Base-by-base conservation (phyloP, 92 coral and sea anemone genomes). In the Scolanthus callimorphus region DNA sequence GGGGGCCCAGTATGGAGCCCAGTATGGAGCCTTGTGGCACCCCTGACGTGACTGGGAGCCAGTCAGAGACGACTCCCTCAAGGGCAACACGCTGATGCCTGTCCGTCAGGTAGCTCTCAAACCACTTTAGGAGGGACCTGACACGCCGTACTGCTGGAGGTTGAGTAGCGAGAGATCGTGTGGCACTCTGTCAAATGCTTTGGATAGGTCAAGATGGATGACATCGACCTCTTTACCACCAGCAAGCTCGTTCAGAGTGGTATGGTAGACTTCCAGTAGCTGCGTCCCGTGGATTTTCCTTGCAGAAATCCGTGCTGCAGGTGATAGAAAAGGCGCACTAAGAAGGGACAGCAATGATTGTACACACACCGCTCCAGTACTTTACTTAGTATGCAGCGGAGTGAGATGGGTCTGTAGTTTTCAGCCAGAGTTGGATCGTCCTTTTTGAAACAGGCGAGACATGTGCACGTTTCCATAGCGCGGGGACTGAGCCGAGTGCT, bases 401-500 rank as follows among this genome's bases (percentile, higher is more conserved):
- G 47, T n/a, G n/a, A n/a, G n/a, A n/a, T n/a, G n/a, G n/a, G n/a
- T n/a, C n/a, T n/a, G n/a, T n/a, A n/a, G n/a, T 59, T 76, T 17
- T 13, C 12, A 25, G 75, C 41, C 17, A 58, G 53, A 24, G 80
- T 41, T 21, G 75, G 75, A 11, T 73, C 77, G 44, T 65, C 65
- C 25, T 31, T 76, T 44, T 74, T 67, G 53, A 52, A 48, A 74
- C 76, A 24, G 87, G 65, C 11, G 77, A 59, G 29, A 60, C 37
- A 48, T 60, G 62, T 13, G 83, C 73, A 30, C 28, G 20, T 47
- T 75, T 81, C 73, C 88, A 67, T 44, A 20, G 28, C 8, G 57
- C 39, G 48, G 89, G 84, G 17, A 77, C 63, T 13, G 67, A 25
- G 4, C 80, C 80, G 17, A 57, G 45, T 9, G 84, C 56, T 24